Evolutionary conservation across 2,113 vertebrate species (phyloP), one percentile per base, ranked within the genome.

Genomic region (Ciconia boyciana): DNA sequence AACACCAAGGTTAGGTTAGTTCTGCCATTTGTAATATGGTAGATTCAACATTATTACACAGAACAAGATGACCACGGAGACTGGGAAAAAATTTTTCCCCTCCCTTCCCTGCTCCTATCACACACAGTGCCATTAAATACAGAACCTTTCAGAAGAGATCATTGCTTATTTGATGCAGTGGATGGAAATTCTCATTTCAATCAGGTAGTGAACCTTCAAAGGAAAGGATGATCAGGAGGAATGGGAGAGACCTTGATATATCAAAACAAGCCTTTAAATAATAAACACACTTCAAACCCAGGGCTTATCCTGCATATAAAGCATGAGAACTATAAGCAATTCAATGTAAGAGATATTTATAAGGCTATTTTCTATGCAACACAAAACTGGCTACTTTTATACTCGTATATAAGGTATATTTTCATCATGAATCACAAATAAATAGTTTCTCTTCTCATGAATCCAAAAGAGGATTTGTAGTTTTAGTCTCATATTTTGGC

Each of bases 221-320:
- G 87, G 74, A 91, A 95, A 94, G 61, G 85, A 89, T 94, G 87
- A 92, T 95, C 87, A 74, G 91, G 94, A 92, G 62, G 36, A 90
- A 94, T 89, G 58, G 82, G 46, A 81, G 46, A 97, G 91, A 95
- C 96, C 96, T 96, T 97, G 92, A 94, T 93, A 95, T 88, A 96
- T 96, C 96, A 97, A 96, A 97, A 96, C 92, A 97, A 93, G 62
- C 82, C 93, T 94, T 97, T 97, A 97, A 97, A 97, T 97, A 97
- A 97, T 96, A 94, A 97, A 83, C 89, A 91, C 85, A 76, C 92
- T 94, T 97, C 92, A 96, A 96, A 88, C 44, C 39, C 51, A 89
- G 83, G 66, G 68, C 66, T 96, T 83, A 82, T 78, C 87, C 87
- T 87, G 93, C 92, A 94, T 97, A 95, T 94, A 95, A 96, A 97